phyloP scores from a whole-genome alignment of 2,888 invertebrate genomes.

The Amitus sp. region DNA sequence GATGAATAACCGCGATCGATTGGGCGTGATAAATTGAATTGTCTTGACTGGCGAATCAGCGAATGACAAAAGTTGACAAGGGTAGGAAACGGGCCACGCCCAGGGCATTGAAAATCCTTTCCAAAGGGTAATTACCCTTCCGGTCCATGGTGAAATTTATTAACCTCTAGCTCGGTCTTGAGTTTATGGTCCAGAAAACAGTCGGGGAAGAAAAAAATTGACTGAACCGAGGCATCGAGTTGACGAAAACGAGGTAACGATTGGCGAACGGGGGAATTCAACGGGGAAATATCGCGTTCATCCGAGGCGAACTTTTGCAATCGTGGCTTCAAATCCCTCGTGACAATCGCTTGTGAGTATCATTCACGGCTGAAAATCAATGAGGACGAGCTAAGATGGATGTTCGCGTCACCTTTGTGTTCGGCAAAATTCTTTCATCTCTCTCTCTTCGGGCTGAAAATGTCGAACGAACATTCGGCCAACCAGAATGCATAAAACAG shows the following conservation, averaged over 20 bases:
- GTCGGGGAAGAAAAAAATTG: too few species aligned
- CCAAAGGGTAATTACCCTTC: conserved; percentile 14
- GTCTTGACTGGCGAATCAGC: background rate
- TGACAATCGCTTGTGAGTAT: conserved; percentile 13
- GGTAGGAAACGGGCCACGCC: background rate
- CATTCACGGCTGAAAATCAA: conserved; percentile 29
- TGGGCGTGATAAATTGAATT: background rate
- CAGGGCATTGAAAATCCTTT: conserved; percentile 1
- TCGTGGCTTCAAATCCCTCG: background rate
- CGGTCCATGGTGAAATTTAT: conserved; percentile 15
- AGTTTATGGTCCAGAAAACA: too few species aligned
- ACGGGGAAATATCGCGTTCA: background rate
- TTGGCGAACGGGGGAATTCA: background rate
- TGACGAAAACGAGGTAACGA: background rate
- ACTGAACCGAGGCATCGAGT: background rate
- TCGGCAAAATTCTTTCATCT: conserved; percentile 24
- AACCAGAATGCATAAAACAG: conserved; percentile 36
- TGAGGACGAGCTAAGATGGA: conserved; percentile 31
- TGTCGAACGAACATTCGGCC: conserved; percentile 37
- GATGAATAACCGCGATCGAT: conserved; percentile 2
- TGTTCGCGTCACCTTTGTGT: conserved; percentile 24
- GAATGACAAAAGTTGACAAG: background rate
- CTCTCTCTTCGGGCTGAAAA: conserved; percentile 25
- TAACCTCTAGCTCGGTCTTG: too few species aligned
- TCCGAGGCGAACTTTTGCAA: background rate